Evolutionary conservation across 2,888 invertebrate species (phyloP).

Genomic region (Tinea trinotella): DNA sequence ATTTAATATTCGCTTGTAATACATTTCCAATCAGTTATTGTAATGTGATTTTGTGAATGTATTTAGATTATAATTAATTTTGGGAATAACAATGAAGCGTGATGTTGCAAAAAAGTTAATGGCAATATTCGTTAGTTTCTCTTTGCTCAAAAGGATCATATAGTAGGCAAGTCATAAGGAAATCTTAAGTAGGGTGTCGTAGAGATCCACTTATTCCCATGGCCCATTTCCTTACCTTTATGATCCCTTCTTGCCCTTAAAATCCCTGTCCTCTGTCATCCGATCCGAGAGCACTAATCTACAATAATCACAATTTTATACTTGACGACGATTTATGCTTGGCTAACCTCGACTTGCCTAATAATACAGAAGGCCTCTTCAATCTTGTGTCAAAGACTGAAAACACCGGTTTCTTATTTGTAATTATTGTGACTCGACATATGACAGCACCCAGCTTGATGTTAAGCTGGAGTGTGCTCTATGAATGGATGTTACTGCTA

Average conservation of each 20-base stretch:
- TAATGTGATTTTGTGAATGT: too few relatives aligned
- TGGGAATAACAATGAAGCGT: too few relatives aligned
- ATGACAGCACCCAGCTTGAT: background rate
- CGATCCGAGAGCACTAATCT: background rate
- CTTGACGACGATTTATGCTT: background rate
- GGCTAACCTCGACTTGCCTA: background rate
- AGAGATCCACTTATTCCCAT: background rate
- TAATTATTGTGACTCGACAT: too few relatives aligned
- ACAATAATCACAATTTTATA: background rate
- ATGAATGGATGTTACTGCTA: background rate
- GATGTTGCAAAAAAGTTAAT: too few relatives aligned
- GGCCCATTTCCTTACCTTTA: background rate
- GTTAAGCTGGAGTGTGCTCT: background rate
- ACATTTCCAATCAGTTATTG: too few relatives aligned
- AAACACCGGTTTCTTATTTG: too few relatives aligned
- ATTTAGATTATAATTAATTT: too few relatives aligned
- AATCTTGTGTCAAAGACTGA: too few relatives aligned
- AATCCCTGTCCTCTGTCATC: background rate
- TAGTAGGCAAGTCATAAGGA: slow-evolving; percentile 2
- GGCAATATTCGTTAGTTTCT: too few relatives aligned
- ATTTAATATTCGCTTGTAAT: too few relatives aligned
- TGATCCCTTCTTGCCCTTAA: background rate
- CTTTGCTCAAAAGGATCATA: background rate
- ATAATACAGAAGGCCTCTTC: too few relatives aligned
- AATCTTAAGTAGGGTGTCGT: slow-evolving; percentile 1